These are phyloP conservation scores for Plagodis pulveraria DNA, from an alignment of 2,888 invertebrate genomes.

Conservation along the genomic window DNA sequence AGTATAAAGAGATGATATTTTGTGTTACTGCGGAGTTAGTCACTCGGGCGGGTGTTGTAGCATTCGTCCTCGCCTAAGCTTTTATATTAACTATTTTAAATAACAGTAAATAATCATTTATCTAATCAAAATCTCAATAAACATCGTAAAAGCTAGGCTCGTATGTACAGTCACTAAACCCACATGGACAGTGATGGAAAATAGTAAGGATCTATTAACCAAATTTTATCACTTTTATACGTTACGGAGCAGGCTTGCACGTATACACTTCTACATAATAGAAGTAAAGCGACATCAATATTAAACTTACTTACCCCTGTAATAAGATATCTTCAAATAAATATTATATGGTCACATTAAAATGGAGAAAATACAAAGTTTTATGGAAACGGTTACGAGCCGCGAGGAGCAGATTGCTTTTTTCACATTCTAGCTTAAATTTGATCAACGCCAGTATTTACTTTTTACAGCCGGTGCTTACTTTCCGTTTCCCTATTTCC, in stretches of 20 bases:
- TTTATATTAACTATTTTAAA: conserved; percentile 37
- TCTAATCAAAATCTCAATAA: neutral
- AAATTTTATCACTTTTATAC: too few relatives aligned
- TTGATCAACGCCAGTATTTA: conserved; percentile 59
- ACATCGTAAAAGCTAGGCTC: too few relatives aligned
- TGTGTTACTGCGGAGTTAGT: conserved; percentile 72
- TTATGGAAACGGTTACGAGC: conserved; percentile 54
- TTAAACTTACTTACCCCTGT: too few relatives aligned
- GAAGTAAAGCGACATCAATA: too few relatives aligned
- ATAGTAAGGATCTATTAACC: too few relatives aligned
- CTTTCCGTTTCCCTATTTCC: conserved; percentile 61
- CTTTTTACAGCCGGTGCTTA: conserved; percentile 56
- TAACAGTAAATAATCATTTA: conserved; percentile 28
- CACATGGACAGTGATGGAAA: too few relatives aligned
- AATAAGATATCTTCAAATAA: conserved; percentile 30
- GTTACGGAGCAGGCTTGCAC: too few relatives aligned
- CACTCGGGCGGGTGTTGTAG: conserved; percentile 72
- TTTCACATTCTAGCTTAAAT: conserved; percentile 52
- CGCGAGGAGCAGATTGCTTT: conserved; percentile 47
- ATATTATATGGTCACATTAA: conserved; percentile 51
- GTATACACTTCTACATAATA: too few relatives aligned
- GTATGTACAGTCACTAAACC: too few relatives aligned
- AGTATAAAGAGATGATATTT: conserved; percentile 81
- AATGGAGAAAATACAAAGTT: conserved; percentile 47
- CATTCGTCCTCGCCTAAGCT: conserved; percentile 41